Evolutionary conservation across 2,888 invertebrate species (phyloP).

Genomic region (Amphimallon solstitiale): DNA sequence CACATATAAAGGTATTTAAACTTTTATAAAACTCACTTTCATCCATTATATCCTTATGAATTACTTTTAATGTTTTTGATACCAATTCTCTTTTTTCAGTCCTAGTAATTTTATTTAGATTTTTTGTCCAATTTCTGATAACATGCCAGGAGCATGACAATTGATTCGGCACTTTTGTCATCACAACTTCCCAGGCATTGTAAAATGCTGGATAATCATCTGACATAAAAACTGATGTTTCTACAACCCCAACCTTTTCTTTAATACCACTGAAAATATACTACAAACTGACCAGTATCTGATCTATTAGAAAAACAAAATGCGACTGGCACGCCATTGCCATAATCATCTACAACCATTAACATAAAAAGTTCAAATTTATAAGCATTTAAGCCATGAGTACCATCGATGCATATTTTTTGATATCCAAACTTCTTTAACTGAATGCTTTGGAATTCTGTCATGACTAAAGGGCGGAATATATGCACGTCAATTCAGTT

Average conservation of each 20-base stretch:
- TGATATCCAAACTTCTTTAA: too few species aligned
- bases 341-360: neutral
- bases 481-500: too few species aligned
- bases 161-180: neutral
- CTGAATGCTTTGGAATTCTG: too few species aligned
- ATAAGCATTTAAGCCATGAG: too few species aligned
- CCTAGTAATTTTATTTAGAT: neutral
- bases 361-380: neutral
- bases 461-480: too few species aligned
- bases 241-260: neutral
- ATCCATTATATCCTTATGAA: neutral
- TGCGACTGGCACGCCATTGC: neutral
- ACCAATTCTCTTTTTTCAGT: neutral
- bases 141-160: neutral
- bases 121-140: neutral
- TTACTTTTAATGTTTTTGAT: neutral
- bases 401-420: too few species aligned
- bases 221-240: neutral
- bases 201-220: neutral
- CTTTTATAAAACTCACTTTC: neutral
- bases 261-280: neutral
- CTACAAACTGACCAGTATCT: neutral
- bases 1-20: neutral
- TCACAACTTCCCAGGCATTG: neutral
- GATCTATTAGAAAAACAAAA: neutral